Conservation (phyloP, 1,140 invertebrate genomes). For the fruit fly (Drosophila melanogaster) region Release_6_plus_ISO1_MT NC_004354.4:12785001-12785500, state of each 20-base stretch:
- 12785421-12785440: no score
- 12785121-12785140: background rate
- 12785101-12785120: background rate
- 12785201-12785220: background rate
- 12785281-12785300: no score
- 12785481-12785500: no score
- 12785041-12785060: background rate
- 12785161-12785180: background rate
- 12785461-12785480: no score
- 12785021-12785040: background rate
- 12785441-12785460: no score
- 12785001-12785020: constrained; percentile 1
- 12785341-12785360: no score
- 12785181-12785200: background rate
- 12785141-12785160: background rate
- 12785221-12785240: background rate
- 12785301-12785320: no score
- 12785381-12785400: no score
- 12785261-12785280: no score
- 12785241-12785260: background rate
- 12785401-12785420: no score
- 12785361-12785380: no score
- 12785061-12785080: background rate
- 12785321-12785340: no score
- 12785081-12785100: constrained; percentile 41